Evolutionary conservation across 1,140 invertebrate genomes (phyloP).

Genomic region (Lepidurus couesii): DNA sequence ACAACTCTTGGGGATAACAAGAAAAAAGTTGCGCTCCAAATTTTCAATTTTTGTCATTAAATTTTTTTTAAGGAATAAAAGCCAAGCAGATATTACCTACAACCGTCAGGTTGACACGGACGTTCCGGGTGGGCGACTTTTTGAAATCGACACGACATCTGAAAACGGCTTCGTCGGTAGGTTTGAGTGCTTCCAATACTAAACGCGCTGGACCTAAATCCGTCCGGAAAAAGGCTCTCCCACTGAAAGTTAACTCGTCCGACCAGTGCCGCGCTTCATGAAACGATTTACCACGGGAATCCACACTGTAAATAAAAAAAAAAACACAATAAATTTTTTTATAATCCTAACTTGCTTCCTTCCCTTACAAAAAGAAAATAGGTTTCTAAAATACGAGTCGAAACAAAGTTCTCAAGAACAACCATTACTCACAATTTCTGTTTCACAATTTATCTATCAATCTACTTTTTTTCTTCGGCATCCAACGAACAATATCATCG

Average conservation of each 20-base stretch:
- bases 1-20: too few species aligned
- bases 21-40: background rate
- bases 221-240: slow-evolving; percentile 66
- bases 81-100: slow-evolving; percentile 60
- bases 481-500: too few species aligned
- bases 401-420: too few species aligned
- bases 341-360: background rate
- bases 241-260: slow-evolving; percentile 52
- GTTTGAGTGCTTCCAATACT: slow-evolving; percentile 62
- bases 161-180: slow-evolving; percentile 72
- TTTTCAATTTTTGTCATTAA: slow-evolving; percentile 30
- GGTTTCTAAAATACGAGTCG: background rate
- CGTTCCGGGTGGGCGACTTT: slow-evolving; percentile 76
- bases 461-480: too few species aligned
- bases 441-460: too few species aligned
- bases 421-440: too few species aligned
- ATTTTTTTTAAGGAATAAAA: slow-evolving; percentile 15
- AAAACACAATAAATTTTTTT: background rate
- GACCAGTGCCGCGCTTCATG: slow-evolving; percentile 33
- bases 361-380: background rate
- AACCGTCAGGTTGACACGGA: slow-evolving; percentile 77
- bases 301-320: slow-evolving; percentile 29
- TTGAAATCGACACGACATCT: slow-evolving; percentile 80
- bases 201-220: slow-evolving; percentile 61
- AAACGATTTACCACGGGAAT: slow-evolving; percentile 32